These are phyloP conservation scores for Andrena praecox DNA, from an alignment of 2,888 invertebrate species.

Conservation along the genomic window DNA sequence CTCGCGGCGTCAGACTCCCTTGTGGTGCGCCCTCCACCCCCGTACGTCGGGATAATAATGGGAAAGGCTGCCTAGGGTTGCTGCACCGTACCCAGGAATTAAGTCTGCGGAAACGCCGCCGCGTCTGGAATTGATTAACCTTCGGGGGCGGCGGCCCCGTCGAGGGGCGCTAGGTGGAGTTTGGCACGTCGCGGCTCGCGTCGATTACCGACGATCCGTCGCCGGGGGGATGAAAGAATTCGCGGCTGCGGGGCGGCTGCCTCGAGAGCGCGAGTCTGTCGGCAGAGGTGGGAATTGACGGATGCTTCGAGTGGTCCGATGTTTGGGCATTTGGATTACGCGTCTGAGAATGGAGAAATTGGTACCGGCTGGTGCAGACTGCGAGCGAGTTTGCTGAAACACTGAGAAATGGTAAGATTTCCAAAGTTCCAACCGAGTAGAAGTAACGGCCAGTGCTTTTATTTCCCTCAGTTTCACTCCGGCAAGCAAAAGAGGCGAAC, in stretches of 20 bases:
- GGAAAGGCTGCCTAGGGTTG: constrained; percentile 67
- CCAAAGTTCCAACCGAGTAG: too few relatives aligned
- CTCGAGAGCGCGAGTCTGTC: background rate
- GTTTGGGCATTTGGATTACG: too few relatives aligned
- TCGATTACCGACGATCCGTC: constrained; percentile 18
- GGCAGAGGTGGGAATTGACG: too few relatives aligned
- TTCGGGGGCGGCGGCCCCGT: constrained; percentile 29
- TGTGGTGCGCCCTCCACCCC: constrained; percentile 66
- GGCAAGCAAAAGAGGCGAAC: background rate
- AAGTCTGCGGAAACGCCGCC: constrained; percentile 70
- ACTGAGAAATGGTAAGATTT: too few relatives aligned
- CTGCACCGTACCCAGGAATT: constrained; percentile 60
- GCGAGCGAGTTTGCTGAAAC: too few relatives aligned
- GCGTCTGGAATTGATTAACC: constrained; percentile 67
- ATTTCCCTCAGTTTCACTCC: too few relatives aligned
- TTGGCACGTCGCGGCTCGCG: constrained; percentile 26
- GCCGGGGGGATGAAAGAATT: constrained; percentile 11
- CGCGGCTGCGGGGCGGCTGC: background rate
- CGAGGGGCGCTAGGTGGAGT: constrained; percentile 24
- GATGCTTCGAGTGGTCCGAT: too few relatives aligned
- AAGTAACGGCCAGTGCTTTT: too few relatives aligned
- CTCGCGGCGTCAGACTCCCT: constrained; percentile 70
- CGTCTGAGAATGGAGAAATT: too few relatives aligned
- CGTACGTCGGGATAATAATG: constrained; percentile 72
- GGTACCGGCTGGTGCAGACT: too few relatives aligned